Conservation (phyloP, 2,797 vertebrate species). For the Aeoliscus strigatus region DNA sequence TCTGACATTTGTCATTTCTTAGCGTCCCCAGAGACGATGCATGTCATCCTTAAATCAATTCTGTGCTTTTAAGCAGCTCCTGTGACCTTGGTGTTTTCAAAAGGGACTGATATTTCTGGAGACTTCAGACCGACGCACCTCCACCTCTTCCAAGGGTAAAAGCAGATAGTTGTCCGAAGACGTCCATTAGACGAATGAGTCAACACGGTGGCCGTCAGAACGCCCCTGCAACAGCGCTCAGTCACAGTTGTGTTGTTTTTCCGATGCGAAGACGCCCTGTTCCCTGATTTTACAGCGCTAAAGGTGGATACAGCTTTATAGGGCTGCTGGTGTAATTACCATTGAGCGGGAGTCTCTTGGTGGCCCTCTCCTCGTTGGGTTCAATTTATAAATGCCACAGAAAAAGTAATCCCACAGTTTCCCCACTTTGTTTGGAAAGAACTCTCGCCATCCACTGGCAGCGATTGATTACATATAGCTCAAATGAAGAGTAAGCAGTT, state of each 20-base stretch:
- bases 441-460: conserved; percentile 47
- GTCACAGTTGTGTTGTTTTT: conserved; percentile 23
- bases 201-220: conserved; percentile 27
- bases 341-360: conserved; percentile 56
- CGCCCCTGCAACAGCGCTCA: conserved; percentile 20
- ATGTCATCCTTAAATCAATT: conserved; percentile 29
- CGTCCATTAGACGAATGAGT: conserved; percentile 25
- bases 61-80: conserved; percentile 28
- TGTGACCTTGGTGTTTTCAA: conserved; percentile 17
- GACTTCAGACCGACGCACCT: conserved; percentile 8
- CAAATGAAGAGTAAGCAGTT: conserved; percentile 75
- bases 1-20: conserved; percentile 40
- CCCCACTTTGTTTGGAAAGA: conserved; percentile 63
- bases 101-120: conserved; percentile 16
- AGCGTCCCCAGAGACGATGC: conserved; percentile 26
- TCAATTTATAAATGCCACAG: conserved; percentile 76
- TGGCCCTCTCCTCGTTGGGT: conserved; percentile 57
- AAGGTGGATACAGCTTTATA: conserved; percentile 65
- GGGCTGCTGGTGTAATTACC: conserved; percentile 68
- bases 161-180: conserved; percentile 24
- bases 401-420: conserved; percentile 68
- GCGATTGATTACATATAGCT: conserved; percentile 71
- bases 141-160: conserved; percentile 32
- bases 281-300: conserved; percentile 60
- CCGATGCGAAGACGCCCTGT: too few species aligned